Base-by-base conservation (phyloP, 2,797 vertebrate species). In the Ambastaia sidthimunki region DNA sequence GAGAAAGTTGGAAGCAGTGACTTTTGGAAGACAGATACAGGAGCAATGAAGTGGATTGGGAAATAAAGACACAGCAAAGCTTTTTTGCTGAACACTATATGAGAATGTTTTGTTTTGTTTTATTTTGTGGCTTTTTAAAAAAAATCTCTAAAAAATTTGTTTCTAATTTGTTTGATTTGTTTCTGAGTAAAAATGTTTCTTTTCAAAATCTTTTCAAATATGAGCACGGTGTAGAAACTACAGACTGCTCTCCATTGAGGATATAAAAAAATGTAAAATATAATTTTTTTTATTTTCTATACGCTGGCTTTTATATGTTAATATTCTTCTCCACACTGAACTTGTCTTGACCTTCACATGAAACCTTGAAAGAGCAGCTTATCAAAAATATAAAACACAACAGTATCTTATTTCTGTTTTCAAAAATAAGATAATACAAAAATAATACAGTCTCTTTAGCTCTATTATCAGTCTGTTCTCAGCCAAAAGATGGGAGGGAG, bases 1-100 rank as follows among this genome's bases (percentile, higher is more conserved):
- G 34, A 71, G 47, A 37, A 60, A 69, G 75, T 85, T 83, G 37
- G 54, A 78, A 62, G 9, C 21, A 34, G 28, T 78, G 57, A 78
- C 68, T 62, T 50, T 70, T 41, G 48, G 10, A 60, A 60, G 41
- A 34, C 4, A 48, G 12, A 31, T 15, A 63, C 62, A 63, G 25
- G 31, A 37, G 16, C 9, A 37, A 37, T 52, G 16, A 19, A 62
- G 0, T 63, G 18, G 18, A 19, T 23, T 74, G 18, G 15, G 25
- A 77, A 50, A 21, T 25, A 23, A 10, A 65, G 31, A 76, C 15
- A 59, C 10, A 21, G 54, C 3, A 3, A 69, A 47, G 55, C 55
- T 66, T 66, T 34, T 6, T 54, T 44, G 47, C 3, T 66, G 1
- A 25, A 23, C 3, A 50, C 19, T 9, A 55, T 19, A 57, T 37